Base-by-base conservation (phyloP, 37 sponge, comb jelly and placozoan species). In the Halichondria panicea region DNA sequence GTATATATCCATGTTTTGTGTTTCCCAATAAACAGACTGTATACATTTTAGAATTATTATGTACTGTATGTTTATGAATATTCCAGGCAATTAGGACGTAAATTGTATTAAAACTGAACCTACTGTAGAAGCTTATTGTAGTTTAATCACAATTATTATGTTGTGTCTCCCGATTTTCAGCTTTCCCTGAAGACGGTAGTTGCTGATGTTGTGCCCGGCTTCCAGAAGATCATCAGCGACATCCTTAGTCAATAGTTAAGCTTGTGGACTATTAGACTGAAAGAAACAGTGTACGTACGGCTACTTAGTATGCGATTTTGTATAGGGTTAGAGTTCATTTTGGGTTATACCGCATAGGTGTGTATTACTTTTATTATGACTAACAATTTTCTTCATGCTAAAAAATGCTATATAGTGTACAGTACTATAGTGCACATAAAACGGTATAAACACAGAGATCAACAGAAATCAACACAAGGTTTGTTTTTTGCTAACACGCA, bases 191-290 rank as follows among this genome's bases (percentile, higher is more conserved):
- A 90, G 81, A 84, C 91, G 18, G 43, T 34, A 0, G 55, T 65
- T 31, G 27, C 61, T 48, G 95, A 94, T 60, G 91, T 94, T 24
- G 74, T 94, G 1, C 68, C 88, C 30, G 79, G 81, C n/a, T 91
- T 90, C 70, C 85, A 87, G 43, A 84, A 94, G 41, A 38, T 69
- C 34, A 50, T 90, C 43, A 24, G 27, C 8, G 55, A 60, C 36
- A 87, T 94, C 22, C 88, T n/a, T n/a, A n/a, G n/a, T n/a, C n/a
- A n/a, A n/a, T n/a, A n/a, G n/a, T n/a, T n/a, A n/a, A n/a, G n/a
- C n/a, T n/a, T n/a, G n/a, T n/a, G n/a, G n/a, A n/a, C n/a, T n/a
- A n/a, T n/a, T n/a, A n/a, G n/a, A n/a, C n/a, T n/a, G n/a, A n/a
- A n/a, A n/a, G n/a, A n/a, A n/a, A n/a, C n/a, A n/a, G n/a, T n/a